Base-by-base conservation (phyloP, 2,888 invertebrate genomes). In the Sinopyrophorus schimmeli region DNA sequence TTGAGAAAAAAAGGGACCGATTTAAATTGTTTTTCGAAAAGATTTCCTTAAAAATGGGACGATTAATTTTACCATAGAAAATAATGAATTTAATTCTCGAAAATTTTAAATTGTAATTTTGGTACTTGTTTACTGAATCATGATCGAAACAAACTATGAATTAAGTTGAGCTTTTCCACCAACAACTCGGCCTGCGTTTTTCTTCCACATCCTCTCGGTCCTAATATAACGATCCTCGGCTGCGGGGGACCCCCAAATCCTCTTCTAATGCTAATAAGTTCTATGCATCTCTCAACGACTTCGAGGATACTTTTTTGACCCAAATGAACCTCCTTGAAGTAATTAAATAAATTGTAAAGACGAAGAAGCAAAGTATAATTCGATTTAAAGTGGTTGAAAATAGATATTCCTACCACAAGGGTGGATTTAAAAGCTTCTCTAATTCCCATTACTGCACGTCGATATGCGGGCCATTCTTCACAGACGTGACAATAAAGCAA, bases 201-300 rank as follows among this genome's bases (percentile, higher is more conserved):
- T 18, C 80, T 71, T 1, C 83, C 81, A 9, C 78, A 77, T 44
- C 84, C 84, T 30, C 78, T 68, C 0, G 81, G 78, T 3, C 84
- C 85, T 1, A 85, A 62, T 1, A 86, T 64, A 21, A 79, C 64
- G 41, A 84, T 77, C 23, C 85, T 76, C 57, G 82, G 81, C 18
- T 75, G 69, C 17, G 76, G 75, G 0, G 82, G 82, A 1, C 79
- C 77, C 18, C 71, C 71, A 17, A 65, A 60, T 30, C 71, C 65
- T 40, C 68, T 67, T 39, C 66, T 69, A 18, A 63, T 65, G 41
- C 64, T 72, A 1, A 72, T 59, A 10, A 76, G 52, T 35, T 66
- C 65, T 0, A 69, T 60, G 41, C 75, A 74, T 52, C 70, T 70
- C 1, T 63, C 61, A 2, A 70, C 73, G 4, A 78, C 58, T 23